Percentiles rank a stretch among this genome's conserved stretches.
Evolutionary conservation across 2,888 invertebrate species (phyloP).

Genomic region (Hypomecis punctinalis): DNA sequence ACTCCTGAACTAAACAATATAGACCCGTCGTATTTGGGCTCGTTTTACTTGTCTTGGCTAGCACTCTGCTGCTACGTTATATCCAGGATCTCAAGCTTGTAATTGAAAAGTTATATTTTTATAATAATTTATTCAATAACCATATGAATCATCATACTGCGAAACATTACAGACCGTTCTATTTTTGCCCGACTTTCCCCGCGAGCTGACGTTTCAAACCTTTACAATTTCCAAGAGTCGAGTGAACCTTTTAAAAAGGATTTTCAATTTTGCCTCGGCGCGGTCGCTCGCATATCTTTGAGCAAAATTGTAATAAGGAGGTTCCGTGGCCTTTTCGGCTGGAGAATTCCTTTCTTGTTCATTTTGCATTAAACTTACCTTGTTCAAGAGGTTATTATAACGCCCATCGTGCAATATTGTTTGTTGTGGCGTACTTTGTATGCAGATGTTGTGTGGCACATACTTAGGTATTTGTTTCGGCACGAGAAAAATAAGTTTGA

Average conservation of each 20-base stretch:
- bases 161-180: not conserved
- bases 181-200: constrained; percentile 19
- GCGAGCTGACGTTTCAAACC: constrained; percentile 25
- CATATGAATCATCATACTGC: constrained; percentile 5
- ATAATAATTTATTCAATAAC: too few relatives aligned
- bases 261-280: constrained; percentile 42
- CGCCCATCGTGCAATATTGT: constrained; percentile 6
- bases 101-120: too few relatives aligned
- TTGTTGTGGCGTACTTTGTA: constrained; percentile 3
- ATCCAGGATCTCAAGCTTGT: too few relatives aligned
- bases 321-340: constrained; percentile 20
- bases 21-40: too few relatives aligned
- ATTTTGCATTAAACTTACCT: constrained; percentile 22
- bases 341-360: constrained; percentile 27
- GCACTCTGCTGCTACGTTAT: too few relatives aligned
- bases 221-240: constrained; percentile 36
- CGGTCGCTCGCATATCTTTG: constrained; percentile 35
- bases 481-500: too few relatives aligned
- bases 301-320: constrained; percentile 41
- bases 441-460: not conserved
- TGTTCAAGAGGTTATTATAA: not conserved
- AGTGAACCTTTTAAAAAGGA: constrained; percentile 35
- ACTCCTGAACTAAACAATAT: too few relatives aligned
- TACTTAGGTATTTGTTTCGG: too few relatives aligned
- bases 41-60: too few relatives aligned